phyloP scores from a whole-genome alignment of 1,140 invertebrate species.

The Wasmannia auropunctata region DNA sequence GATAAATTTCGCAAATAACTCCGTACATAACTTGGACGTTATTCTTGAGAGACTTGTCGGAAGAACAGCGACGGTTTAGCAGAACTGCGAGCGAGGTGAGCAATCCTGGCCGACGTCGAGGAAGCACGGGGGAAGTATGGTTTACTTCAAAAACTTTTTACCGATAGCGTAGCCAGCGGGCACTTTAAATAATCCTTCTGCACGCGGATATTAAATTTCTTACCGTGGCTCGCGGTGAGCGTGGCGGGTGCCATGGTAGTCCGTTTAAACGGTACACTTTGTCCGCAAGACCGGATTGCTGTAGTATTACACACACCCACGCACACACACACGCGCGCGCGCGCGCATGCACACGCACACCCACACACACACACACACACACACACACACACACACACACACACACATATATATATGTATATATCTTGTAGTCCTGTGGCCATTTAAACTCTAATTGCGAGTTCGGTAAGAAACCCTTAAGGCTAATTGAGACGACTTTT shows the following conservation, averaged over 20 bases:
- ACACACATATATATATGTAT: not conserved
- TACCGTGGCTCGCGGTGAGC: constrained; percentile 37
- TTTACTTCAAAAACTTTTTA: constrained; percentile 59
- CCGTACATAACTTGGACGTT: not conserved
- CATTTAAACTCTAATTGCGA: constrained; percentile 48
- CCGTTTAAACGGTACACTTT: constrained; percentile 53
- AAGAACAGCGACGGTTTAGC: not conserved
- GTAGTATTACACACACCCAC: not conserved
- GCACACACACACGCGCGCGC: too few species aligned
- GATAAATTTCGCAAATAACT: constrained; percentile 20
- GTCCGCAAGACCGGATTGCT: constrained; percentile 40
- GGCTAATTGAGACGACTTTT: constrained; percentile 52
- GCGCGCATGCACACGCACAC: too few species aligned
- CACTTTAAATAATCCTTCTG: constrained; percentile 57
- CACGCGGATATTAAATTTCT: constrained; percentile 60
- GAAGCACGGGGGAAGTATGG: constrained; percentile 1
- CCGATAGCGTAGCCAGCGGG: constrained; percentile 47
- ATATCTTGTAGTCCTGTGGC: not conserved
- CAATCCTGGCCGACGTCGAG: constrained; percentile 30
- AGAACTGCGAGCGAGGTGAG: constrained; percentile 1
- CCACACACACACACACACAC: too few species aligned
- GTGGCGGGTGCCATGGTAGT: constrained; percentile 28
- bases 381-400: not conserved
- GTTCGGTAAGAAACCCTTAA: constrained; percentile 32
- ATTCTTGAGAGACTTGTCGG: not conserved